Conservation (phyloP, 2,888 invertebrate genomes). For the Lasioglossum leucozonium region DNA sequence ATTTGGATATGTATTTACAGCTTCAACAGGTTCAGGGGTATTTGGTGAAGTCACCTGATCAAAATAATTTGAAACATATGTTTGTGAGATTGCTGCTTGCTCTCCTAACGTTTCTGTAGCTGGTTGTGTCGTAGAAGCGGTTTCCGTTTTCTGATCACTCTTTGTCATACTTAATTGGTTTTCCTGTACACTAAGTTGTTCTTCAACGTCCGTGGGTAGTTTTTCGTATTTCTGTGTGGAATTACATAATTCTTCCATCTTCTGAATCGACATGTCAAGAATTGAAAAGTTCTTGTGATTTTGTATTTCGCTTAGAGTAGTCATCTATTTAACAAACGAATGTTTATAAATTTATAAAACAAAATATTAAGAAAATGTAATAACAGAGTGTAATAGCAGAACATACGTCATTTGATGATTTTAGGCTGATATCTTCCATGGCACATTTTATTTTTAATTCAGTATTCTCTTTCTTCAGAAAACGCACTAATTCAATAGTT, state of each 20-base stretch:
- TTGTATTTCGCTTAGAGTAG: neutral
- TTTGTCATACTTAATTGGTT: conserved; percentile 20
- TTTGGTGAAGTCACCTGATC: neutral
- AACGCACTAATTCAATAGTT: conserved; percentile 86
- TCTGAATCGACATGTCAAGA: conserved; percentile 28
- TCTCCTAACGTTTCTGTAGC: conserved; percentile 33
- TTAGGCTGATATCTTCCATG: conserved; percentile 5
- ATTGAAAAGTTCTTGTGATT: neutral
- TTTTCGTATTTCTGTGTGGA: conserved; percentile 32
- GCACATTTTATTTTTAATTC: conserved; percentile 73
- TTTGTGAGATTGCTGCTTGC: conserved; percentile 3
- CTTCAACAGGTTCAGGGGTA: neutral
- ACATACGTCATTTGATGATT: conserved; percentile 46
- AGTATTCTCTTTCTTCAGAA: conserved; percentile 79
- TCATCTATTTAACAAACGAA: conserved; percentile 26
- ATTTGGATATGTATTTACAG: neutral
- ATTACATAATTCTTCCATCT: conserved; percentile 49
- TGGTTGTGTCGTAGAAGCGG: conserved; percentile 9
- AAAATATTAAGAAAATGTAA: neutral
- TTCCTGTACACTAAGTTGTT: conserved; percentile 31
- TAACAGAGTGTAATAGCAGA: neutral
- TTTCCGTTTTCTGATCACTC: conserved; percentile 48
- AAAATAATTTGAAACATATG: conserved; percentile 14
- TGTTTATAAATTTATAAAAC: neutral
- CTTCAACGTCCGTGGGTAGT: conserved; percentile 43